Percentiles rank a stretch among this genome's conserved stretches.
These are phyloP conservation scores for Empidonax traillii DNA, from an alignment of 2,113 vertebrate species.

Conservation along the genomic window DNA sequence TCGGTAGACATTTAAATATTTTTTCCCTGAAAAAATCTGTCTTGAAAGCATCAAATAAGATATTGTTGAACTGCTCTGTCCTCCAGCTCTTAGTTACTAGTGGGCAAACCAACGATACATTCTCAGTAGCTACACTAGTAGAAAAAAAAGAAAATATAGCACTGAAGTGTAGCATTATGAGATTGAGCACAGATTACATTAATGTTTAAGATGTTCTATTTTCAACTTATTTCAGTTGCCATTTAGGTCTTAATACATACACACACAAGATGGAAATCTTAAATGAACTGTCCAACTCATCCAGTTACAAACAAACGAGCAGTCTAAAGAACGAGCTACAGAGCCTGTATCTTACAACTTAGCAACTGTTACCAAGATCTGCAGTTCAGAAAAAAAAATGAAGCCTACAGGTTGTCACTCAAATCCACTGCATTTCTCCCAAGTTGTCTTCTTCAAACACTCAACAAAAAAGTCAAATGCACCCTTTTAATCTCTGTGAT, in stretches of 20 bases:
- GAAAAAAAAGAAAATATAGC: background rate
- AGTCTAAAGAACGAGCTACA: background rate
- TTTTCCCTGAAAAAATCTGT: background rate
- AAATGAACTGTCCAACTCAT: background rate
- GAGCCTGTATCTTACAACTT: background rate
- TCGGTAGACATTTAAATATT: background rate
- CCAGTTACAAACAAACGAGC: background rate
- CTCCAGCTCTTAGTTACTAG: background rate
- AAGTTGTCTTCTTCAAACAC: background rate
- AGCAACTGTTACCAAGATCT: conserved; percentile 33
- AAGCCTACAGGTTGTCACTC: background rate
- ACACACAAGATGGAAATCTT: background rate
- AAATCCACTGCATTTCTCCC: background rate
- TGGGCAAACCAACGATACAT: background rate
- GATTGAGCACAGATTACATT: background rate
- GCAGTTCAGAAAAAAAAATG: background rate
- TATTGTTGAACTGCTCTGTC: background rate
- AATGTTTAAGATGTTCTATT: background rate
- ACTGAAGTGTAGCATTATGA: background rate
- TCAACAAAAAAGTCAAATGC: background rate
- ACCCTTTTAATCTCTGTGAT: background rate
- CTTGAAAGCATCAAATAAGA: background rate
- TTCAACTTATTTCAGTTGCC: background rate
- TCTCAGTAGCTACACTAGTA: background rate
- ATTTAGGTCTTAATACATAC: background rate